phyloP scores from a whole-genome alignment of 1,140 invertebrate genomes.

The Hormaphis cornu region DNA sequence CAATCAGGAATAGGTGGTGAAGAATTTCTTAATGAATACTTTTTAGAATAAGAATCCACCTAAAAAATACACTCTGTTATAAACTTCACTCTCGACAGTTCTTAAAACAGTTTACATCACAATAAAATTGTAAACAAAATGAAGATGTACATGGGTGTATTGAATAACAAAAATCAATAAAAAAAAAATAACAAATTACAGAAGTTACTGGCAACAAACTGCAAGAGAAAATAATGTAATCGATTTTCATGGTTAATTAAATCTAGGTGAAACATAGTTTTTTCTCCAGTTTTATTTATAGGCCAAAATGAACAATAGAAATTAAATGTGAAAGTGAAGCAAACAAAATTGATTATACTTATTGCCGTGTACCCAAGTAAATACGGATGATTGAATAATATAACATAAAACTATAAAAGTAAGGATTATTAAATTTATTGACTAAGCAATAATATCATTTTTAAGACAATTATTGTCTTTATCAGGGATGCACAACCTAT shows the following conservation, averaged over 20 bases:
- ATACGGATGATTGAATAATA: not conserved
- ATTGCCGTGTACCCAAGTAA: too few relatives aligned
- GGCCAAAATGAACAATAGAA: not conserved
- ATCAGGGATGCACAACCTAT: too few relatives aligned
- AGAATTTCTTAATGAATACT: slow-evolving; percentile 24
- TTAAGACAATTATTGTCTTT: too few relatives aligned
- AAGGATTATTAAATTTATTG: too few relatives aligned
- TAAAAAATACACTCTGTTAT: slow-evolving; percentile 9
- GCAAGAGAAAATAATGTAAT: not conserved
- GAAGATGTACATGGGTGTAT: not conserved
- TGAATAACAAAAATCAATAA: not conserved
- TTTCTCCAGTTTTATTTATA: not conserved
- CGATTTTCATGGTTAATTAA: slow-evolving; percentile 31
- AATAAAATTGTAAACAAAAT: not conserved
- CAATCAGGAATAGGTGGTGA: slow-evolving; percentile 37
- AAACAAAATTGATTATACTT: slow-evolving; percentile 22
- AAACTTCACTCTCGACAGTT: not conserved
- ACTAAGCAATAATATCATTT: too few relatives aligned
- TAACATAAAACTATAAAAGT: not conserved
- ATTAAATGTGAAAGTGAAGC: slow-evolving; percentile 24
- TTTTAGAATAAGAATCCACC: slow-evolving; percentile 35
- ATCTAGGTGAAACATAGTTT: slow-evolving; percentile 3
- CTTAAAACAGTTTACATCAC: not conserved
- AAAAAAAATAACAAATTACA: not conserved
- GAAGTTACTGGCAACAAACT: not conserved